phyloP scores from a whole-genome alignment of 2,113 vertebrate genomes.

The Hirundichthys speculiger region DNA sequence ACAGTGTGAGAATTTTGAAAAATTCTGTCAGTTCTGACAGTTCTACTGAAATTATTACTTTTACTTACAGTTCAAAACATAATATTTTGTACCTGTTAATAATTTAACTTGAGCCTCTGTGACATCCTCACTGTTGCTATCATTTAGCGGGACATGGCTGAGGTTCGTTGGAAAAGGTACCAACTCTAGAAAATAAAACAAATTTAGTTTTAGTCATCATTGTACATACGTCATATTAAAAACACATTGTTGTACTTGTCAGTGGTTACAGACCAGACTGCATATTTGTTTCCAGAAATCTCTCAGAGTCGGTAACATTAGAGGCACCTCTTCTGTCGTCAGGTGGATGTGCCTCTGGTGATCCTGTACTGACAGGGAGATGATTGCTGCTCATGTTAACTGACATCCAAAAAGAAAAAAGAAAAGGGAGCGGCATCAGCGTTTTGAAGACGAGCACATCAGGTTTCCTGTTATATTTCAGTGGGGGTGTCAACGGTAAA shows the following conservation, averaged over 20 bases:
- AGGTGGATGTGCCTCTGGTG: not conserved
- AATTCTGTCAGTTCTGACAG: too few species aligned
- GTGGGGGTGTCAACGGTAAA: too few species aligned
- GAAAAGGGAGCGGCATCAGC: not conserved
- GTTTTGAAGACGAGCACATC: too few species aligned
- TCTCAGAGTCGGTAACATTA: conserved; percentile 1
- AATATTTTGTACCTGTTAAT: not conserved
- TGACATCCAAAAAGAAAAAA: not conserved
- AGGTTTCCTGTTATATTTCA: too few species aligned
- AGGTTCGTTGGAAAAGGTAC: conserved; percentile 18
- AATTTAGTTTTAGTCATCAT: too few species aligned
- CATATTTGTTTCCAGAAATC: not conserved
- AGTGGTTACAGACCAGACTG: conserved; percentile 20
- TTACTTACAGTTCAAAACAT: too few species aligned
- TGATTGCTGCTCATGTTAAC: not conserved
- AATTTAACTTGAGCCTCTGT: conserved; percentile 2
- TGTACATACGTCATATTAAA: not conserved
- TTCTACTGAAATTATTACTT: too few species aligned
- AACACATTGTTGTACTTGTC: not conserved
- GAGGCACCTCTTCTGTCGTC: not conserved
- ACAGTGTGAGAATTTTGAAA: too few species aligned
- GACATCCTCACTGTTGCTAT: conserved; percentile 4
- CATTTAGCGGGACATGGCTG: not conserved
- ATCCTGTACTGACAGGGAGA: conserved; percentile 9
- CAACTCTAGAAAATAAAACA: conserved; percentile 8